Conservation (phyloP, 2,888 invertebrate species). For the Neria commutata region DNA sequence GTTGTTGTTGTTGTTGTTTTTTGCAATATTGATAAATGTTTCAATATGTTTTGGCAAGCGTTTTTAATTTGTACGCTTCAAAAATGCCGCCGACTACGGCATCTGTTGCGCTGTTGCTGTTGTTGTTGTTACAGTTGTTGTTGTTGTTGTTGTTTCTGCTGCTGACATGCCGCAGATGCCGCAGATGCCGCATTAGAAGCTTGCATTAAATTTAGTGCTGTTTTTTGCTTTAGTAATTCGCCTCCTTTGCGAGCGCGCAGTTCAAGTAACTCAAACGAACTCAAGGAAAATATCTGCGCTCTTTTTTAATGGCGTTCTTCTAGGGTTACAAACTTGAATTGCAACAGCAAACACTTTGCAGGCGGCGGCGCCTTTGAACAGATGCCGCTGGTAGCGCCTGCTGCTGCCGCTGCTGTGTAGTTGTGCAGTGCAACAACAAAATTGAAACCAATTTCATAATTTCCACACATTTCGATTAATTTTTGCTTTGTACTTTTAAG, state of each 20-base stretch:
- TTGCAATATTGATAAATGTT: constrained; percentile 29
- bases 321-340: no score
- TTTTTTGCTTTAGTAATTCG: constrained; percentile 17
- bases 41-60: constrained; percentile 27
- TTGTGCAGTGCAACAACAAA: not conserved
- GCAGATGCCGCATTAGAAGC: constrained; percentile 22
- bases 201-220: constrained; percentile 30
- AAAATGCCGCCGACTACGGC: constrained; percentile 26
- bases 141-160: not conserved
- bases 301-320: no score
- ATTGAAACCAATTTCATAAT: no score
- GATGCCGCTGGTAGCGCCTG: no score
- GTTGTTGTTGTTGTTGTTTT: constrained; percentile 6
- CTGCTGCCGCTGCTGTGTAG: no score
- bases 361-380: no score
- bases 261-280: constrained; percentile 38
- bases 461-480: no score
- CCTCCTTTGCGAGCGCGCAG: constrained; percentile 9
- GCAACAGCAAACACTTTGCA: no score
- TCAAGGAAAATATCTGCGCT: constrained; percentile 25
- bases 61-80: constrained; percentile 14
- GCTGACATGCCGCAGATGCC: not conserved
- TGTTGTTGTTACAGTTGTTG: not conserved
- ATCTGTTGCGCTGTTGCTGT: constrained; percentile 1
- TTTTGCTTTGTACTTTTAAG: no score